phyloP scores from a whole-genome alignment of 2,113 vertebrate genomes.

The Ahaetulla prasina region DNA sequence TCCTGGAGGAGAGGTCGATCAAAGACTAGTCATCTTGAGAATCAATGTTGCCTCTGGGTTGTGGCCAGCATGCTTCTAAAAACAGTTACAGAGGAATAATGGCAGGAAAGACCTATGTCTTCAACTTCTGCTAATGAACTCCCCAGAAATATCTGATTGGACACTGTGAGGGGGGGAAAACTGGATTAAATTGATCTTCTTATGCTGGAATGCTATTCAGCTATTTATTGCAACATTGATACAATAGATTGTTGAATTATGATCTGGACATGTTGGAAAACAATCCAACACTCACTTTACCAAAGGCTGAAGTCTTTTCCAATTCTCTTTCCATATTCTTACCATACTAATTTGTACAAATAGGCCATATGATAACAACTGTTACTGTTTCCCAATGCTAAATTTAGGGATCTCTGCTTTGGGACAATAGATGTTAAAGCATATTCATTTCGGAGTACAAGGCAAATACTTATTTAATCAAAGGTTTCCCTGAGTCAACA shows the following conservation, averaged over 20 bases:
- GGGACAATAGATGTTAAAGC: constrained; percentile 17
- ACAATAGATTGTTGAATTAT: neutral
- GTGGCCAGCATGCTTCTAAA: neutral
- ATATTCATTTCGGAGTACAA: neutral
- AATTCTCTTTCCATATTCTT: neutral
- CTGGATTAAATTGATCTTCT: neutral
- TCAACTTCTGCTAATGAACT: neutral
- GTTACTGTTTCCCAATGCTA: neutral
- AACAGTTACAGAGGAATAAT: neutral
- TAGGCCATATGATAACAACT: neutral
- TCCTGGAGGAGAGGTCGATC: neutral
- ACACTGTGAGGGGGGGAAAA: neutral
- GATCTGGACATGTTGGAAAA: neutral
- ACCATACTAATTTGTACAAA: neutral
- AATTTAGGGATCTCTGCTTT: constrained; percentile 20
- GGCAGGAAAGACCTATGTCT: neutral
- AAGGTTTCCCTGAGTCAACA: constrained; percentile 1
- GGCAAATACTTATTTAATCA: constrained; percentile 24
- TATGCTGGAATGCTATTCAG: neutral
- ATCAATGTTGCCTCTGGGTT: neutral
- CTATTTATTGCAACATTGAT: neutral
- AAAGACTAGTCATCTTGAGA: neutral
- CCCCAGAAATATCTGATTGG: neutral
- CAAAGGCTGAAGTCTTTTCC: neutral
- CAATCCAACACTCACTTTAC: neutral